Conservation (phyloP, 2,888 invertebrate genomes). For the Drosophila nr. perissopoda region DNA sequence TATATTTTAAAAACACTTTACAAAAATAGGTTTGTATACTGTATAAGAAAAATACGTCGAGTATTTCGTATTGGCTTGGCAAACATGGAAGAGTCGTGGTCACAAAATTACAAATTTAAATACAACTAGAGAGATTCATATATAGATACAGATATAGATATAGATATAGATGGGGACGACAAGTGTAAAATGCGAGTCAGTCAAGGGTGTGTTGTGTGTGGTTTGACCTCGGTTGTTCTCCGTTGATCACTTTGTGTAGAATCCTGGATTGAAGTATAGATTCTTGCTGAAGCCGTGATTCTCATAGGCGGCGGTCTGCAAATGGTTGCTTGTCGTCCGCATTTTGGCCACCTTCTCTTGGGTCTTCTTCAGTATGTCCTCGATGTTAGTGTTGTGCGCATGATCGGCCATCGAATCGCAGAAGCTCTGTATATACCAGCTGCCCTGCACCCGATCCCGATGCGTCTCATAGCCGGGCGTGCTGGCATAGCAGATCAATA, state of each 20-base stretch:
- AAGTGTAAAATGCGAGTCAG: constrained; percentile 45
- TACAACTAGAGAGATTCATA: neutral
- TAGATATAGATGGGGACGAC: constrained; percentile 13
- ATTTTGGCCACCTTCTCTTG: constrained; percentile 85
- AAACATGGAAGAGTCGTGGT: constrained; percentile 13
- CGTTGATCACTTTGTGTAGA: constrained; percentile 25
- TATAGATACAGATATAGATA: neutral
- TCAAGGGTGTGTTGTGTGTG: constrained; percentile 10
- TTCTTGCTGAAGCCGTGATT: constrained; percentile 88
- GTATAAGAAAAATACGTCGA: constrained; percentile 29
- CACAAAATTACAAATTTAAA: constrained; percentile 6
- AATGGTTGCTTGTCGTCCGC: constrained; percentile 78
- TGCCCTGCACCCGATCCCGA: constrained; percentile 87
- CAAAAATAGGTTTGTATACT: constrained; percentile 24
- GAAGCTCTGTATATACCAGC: constrained; percentile 90
- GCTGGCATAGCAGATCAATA: constrained; percentile 89
- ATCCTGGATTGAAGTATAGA: constrained; percentile 89
- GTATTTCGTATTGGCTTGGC: constrained; percentile 43
- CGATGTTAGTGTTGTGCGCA: constrained; percentile 88
- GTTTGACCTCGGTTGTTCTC: constrained; percentile 16
- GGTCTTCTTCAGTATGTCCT: constrained; percentile 88
- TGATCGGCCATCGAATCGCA: constrained; percentile 88
- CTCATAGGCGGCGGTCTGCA: constrained; percentile 88
- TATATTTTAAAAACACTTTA: constrained; percentile 3
- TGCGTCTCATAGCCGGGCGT: constrained; percentile 86